Percentiles rank a stretch among this genome's conserved stretches.
phyloP scores from a whole-genome alignment of 1,140 invertebrate species.

The Drosophila jambulina region DNA sequence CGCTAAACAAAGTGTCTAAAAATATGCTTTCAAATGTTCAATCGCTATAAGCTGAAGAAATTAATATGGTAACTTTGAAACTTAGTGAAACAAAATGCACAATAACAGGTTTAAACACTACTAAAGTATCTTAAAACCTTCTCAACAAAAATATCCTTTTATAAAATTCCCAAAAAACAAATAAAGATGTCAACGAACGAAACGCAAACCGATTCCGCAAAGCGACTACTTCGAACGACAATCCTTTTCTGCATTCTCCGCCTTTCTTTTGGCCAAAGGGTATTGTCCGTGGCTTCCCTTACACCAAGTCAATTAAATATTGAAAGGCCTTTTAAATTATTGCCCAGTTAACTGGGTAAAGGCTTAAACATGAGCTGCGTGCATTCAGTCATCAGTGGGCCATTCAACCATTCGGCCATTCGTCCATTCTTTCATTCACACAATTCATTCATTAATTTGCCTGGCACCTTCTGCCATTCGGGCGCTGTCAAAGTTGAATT shows the following conservation, averaged over 20 bases:
- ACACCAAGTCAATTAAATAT: slow-evolving; percentile 73
- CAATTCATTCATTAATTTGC: slow-evolving; percentile 49
- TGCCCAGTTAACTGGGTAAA: slow-evolving; percentile 47
- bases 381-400: slow-evolving; percentile 10
- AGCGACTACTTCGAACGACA: slow-evolving; percentile 4
- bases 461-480: slow-evolving; percentile 49
- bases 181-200: neutral
- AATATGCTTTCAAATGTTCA: too few relatives aligned
- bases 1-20: neutral
- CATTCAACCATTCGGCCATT: neutral
- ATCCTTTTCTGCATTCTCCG: slow-evolving; percentile 1
- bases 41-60: neutral
- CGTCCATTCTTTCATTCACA: slow-evolving; percentile 21
- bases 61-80: neutral
- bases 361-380: slow-evolving; percentile 14
- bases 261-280: slow-evolving; percentile 1
- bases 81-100: neutral
- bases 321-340: slow-evolving; percentile 64
- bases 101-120: neutral
- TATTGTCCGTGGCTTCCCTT: slow-evolving; percentile 19
- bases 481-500: slow-evolving; percentile 74
- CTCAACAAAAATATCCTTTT: neutral
- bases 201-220: slow-evolving; percentile 15
- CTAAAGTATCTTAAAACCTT: neutral
- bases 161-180: neutral